Conservation (phyloP, 1,140 invertebrate genomes). For the Akabosia matsudoensis region DNA sequence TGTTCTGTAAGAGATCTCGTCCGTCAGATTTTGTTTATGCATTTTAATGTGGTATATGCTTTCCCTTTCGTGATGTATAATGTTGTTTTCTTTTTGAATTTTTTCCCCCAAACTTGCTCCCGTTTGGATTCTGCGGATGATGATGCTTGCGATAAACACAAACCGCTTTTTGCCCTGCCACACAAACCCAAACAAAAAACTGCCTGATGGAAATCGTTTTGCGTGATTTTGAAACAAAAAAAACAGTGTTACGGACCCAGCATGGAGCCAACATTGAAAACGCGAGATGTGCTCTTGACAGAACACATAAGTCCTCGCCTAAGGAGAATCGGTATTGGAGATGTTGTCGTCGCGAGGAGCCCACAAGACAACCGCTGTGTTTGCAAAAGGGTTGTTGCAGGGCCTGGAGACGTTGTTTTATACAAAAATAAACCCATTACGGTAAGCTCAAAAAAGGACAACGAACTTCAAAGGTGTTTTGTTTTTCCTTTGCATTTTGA, state of each 20-base stretch:
- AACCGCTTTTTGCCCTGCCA: too few species aligned
- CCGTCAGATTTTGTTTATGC: too few species aligned
- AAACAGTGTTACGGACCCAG: conserved; percentile 75
- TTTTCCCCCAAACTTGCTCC: too few species aligned
- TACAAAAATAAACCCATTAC: conserved; percentile 44
- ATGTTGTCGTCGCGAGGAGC: conserved; percentile 76
- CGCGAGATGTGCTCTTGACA: conserved; percentile 73
- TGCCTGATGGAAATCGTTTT: neutral
- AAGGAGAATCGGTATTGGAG: conserved; percentile 64
- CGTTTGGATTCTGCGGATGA: too few species aligned
- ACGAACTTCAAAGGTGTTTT: neutral
- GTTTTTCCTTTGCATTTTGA: neutral
- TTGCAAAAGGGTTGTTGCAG: conserved; percentile 71
- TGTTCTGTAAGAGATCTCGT: too few species aligned
- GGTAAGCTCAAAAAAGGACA: neutral
- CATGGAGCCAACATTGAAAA: conserved; percentile 81
- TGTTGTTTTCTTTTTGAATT: too few species aligned
- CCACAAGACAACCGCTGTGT: conserved; percentile 74
- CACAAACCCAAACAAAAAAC: too few species aligned
- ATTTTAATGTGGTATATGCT: too few species aligned
- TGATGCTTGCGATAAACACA: too few species aligned
- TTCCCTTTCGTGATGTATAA: too few species aligned
- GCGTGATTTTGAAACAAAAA: neutral
- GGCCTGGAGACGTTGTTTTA: conserved; percentile 67
- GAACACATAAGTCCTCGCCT: conserved; percentile 69